Evolutionary conservation across 1,140 invertebrate species (phyloP), one percentile per base, ranked within the genome.

Genomic region (Lordiphosa clarofinis): DNA sequence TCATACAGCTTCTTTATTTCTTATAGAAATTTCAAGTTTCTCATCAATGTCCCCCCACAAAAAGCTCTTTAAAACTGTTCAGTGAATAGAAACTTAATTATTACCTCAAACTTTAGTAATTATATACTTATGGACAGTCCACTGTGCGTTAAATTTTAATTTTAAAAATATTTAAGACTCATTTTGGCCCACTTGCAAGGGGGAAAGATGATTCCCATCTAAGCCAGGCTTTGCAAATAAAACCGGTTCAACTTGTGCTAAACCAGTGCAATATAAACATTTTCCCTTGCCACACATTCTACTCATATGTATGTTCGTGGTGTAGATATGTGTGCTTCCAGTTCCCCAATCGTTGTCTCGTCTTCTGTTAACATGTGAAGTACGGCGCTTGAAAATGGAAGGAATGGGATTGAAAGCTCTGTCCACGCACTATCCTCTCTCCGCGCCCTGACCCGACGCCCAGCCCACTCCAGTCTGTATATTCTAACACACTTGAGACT

Each of bases 401-500:
- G 35, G 59, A 60, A 40, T 33, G 19, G 19, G 33, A 24, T 33
- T 2, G 31, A 43, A 37, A 58, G 21, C 50, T 39, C 42, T 67
- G 56, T 37, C 56, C 55, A 59, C 52, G 57, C 70, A 70, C 19
- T 21, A 19, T 38, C 48, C 56, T 28, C 15, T n/a, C 19, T 47
- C 35, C 57, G 50, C 49, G 46, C 39, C 40, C 54, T 50, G 35
- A 21, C n/a, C 39, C 38, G 35, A 12, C 21, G 13, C n/a, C 31
- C 65, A 61, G 40, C 52, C 72, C 76, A 72, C 76, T 76, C 42
- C 56, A 84, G 58, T 57, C 56, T 59, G 48, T 82, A 76, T 70
- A 76, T 70, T 61, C 67, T 84, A 81, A 76, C 54, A 69, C 73
- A 82, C 78, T 82, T 61, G 78, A 82, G 78, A 82, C 78, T 82